Evolutionary conservation across 2,113 vertebrate species (phyloP).

Genomic region (Gobius niger): DNA sequence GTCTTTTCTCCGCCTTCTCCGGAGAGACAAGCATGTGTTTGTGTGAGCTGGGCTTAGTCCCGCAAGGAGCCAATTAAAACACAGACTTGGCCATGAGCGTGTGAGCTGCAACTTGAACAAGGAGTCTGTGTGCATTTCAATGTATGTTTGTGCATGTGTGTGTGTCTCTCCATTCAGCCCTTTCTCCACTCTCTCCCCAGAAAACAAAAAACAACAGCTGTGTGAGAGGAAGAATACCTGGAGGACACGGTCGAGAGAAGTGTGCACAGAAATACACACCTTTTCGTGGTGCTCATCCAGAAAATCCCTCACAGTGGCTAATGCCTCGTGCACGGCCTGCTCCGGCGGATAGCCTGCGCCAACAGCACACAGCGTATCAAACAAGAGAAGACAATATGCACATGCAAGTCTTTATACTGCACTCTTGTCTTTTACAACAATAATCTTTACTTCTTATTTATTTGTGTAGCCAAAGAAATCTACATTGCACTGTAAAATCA

Average conservation of each 20-base stretch:
- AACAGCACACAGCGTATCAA: conserved; percentile 42
- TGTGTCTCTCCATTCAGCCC: conserved; percentile 41
- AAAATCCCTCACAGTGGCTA: conserved; percentile 77
- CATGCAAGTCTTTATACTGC: conserved; percentile 38
- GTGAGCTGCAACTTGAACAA: conserved; percentile 39
- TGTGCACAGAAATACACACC: conserved; percentile 54
- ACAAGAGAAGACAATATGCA: conserved; percentile 32
- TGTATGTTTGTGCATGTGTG: conserved; percentile 23
- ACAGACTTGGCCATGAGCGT: conserved; percentile 62
- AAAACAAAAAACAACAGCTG: conserved; percentile 77
- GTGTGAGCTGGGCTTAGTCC: conserved; percentile 58
- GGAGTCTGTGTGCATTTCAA: conserved; percentile 41
- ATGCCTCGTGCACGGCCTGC: conserved; percentile 74
- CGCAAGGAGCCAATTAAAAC: conserved; percentile 79
- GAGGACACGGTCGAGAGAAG: conserved; percentile 59
- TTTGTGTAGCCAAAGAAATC: conserved; percentile 12
- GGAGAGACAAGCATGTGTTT: conserved; percentile 49
- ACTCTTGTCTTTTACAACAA: conserved; percentile 17
- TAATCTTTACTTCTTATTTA: conserved; percentile 4
- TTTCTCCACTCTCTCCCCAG: conserved; percentile 47
- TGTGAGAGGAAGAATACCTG: conserved; percentile 71
- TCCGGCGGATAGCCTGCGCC: conserved; percentile 77
- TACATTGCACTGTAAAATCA: conserved; percentile 25
- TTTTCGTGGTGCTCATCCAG: conserved; percentile 73
- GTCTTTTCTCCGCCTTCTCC: conserved; percentile 53